Base-by-base conservation (phyloP, 2,888 invertebrate species). In the Lobophora halterata region DNA sequence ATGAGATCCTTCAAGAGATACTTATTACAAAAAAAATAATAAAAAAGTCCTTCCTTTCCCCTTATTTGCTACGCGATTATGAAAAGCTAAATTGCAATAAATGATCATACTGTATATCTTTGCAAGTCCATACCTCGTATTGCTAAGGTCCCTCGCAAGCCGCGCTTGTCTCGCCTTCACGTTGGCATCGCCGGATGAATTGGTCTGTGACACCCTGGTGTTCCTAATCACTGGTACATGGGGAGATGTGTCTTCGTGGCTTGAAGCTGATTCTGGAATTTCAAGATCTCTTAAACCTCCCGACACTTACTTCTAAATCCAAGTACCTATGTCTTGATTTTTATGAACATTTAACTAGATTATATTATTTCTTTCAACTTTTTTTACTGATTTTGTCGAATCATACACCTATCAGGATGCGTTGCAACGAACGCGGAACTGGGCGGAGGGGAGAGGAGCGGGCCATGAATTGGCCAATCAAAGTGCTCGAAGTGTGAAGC, bases 151-250 rank as follows among this genome's bases (percentile, higher is more conserved):
- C 52, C 76, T 71, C 6, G 87, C 87, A 6, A 87, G 73, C 49
- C 87, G 70, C 3, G 87, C 87, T 61, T 87, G 87, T 31, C 87
- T 57, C n/a, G 87, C 86, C 30, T 71, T 79, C 6, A 83, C 80
- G 47, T 81, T 72, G 13, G 79, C 78, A 35, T 87, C 86, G 10
- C 82, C 86, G 1, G 76, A 73, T 1, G 71, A 75, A 48, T 69
- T 79, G 32, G 71, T 75, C 39, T 67, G 75, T 7, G 70, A 55
- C 39, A 66, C 67, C 21, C 82, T 70, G 6, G 73, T 58, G 54
- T 76, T 77, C 47, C 78, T 73, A 18, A 87, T 86, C 11, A 86
- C 83, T 16, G 87, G 87, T 49, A 86, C 70, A 47, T 87, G 87
- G 7, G 76, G 77, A 1, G 83, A 73, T 24, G 58, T 43, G 12